Conservation (phyloP, 2,113 vertebrate genomes). For the Ploceus nigricollis region DNA sequence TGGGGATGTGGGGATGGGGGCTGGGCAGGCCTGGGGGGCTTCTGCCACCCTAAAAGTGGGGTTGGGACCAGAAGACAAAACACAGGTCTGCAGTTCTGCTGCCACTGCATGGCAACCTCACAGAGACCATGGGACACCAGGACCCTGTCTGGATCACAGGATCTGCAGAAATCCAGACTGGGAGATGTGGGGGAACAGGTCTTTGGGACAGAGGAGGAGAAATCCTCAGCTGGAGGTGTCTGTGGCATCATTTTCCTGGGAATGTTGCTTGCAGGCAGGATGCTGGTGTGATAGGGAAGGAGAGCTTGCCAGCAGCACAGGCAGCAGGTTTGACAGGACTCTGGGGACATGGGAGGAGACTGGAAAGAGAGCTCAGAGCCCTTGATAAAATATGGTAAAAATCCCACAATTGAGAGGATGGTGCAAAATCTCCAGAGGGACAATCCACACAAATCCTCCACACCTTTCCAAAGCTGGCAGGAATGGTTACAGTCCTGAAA, state of each 20-base stretch:
- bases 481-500: background rate
- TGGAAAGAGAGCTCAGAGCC: background rate
- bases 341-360: background rate
- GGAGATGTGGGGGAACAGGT: background rate
- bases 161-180: background rate
- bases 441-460: background rate
- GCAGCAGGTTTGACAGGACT: background rate
- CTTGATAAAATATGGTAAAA: background rate
- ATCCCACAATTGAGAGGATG: background rate
- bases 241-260: background rate
- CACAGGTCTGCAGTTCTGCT: background rate
- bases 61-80: background rate
- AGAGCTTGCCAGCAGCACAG: background rate
- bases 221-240: background rate
- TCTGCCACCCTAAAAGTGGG: background rate
- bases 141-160: background rate
- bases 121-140: background rate
- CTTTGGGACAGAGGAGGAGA: background rate
- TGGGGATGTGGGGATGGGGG: fast-evolving
- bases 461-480: background rate
- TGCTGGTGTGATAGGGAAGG: background rate
- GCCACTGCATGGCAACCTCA: background rate
- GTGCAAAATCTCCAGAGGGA: background rate
- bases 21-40: background rate
- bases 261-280: background rate